Base-by-base conservation (phyloP, 2,797 vertebrate genomes). In the Sebastes ruberrimus region DNA sequence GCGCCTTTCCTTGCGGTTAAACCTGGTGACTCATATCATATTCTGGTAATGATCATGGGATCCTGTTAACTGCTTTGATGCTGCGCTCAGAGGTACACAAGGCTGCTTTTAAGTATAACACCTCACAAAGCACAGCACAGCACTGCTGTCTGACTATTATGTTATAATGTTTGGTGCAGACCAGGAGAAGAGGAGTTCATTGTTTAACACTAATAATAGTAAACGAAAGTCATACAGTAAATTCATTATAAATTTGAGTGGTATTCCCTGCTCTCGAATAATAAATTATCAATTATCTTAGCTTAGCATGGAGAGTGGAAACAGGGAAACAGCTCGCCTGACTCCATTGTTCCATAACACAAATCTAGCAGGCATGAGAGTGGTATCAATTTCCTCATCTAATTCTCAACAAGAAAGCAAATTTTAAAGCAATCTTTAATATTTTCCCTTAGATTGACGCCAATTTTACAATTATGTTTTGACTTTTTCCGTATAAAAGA, bases 1-100 rank as follows among this genome's bases (percentile, higher is more conserved):
- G 83, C 77, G 67, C 90, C 86, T 87, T 83, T 87, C 81, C 87
- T 86, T 92, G 93, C 60, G 92, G 93, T 92, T 86, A 61, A 83
- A 86, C 85, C 75, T 73, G 88, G 89, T 94, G 90, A 95, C 88
- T 95, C 91, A 92, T 88, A 84, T 90, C 82, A 86, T 81, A 62
- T 84, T 91, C 90, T 93, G 92, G 89, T 94, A 86, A 93, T 90
- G 88, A 91, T 90, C 87, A 88, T 81, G 89, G 89, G 91, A 91
- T 90, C 78, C 88, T 86, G 85, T 81, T 76, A 69, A 66, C 74
- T 62, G 80, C 89, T 95, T 93, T 94, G 92, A 94, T 91, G 85
- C 86, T 88, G 83, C 52, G 25, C 76, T 81, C 64, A 9, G 83
- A 52, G 72, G 66, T 78, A 68, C 84, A 88, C 57, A 60, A 62